Base-by-base conservation (phyloP, 2,797 vertebrate genomes). In the Potorous gilbertii region DNA sequence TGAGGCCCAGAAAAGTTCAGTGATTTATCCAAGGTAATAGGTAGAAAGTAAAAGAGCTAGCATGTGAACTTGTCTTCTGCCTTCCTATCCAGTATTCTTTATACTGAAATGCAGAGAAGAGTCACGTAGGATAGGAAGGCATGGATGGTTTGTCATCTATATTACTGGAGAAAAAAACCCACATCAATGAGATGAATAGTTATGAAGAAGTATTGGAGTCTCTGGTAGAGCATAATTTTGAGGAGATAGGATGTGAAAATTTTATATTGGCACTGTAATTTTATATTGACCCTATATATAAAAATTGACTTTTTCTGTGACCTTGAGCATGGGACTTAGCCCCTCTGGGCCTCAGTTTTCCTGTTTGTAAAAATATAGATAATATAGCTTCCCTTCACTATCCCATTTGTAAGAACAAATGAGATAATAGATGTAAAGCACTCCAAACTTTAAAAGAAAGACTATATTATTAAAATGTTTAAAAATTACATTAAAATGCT, bases 381-480 rank as follows among this genome's bases (percentile, higher is more conserved):
- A 59, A 93, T 50, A 12, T 46, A 92, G 40, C 56, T 62, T 55
- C 6, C 10, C 1, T 92, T 92, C 74, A 93, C 59, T 55, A 92
- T 5, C 87, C 87, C 54, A 66, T 14, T 94, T 95, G 3, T 31
- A 56, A 93, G 62, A 34, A 40, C 90, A 92, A 91, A 56, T 56
- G 11, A 94, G 87, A 31, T 34, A 92, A 97, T 10, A 81, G 12
- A 31, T 81, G 16, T 29, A 27, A 55, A 91, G 27, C 94, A 92
- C 27, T 90, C 92, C 91, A 55, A 94, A 40, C 1, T 81, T 95
- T 59, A 91, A 13, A 87, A 94, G 59, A 96, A 97, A 96, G 29
- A 1, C 6, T 66, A 55, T 90, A 28, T 89, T 54, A 54, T 62
- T 91, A 56, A 81, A 29, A 0, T n/a, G 59, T 95, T 90, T 56